Base-by-base conservation (phyloP, 2,888 invertebrate species). In the Mantis religiosa region DNA sequence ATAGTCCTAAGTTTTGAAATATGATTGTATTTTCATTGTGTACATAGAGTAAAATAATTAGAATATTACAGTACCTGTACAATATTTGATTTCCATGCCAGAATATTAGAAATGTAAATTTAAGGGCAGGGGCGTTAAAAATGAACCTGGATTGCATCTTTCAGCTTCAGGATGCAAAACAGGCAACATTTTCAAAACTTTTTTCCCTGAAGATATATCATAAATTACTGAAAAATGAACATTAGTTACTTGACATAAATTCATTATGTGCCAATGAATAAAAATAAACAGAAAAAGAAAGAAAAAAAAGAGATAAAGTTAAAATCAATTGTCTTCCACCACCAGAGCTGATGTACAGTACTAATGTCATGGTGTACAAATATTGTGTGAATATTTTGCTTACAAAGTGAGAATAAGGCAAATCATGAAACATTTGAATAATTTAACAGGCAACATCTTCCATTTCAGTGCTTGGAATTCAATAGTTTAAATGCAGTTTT, bases 241-340 rank as follows among this genome's bases (percentile, higher is more conserved):
- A 84, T 86, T 89, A 88, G 81, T 84, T 47, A 85, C n/a, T 86
- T 85, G n/a, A 20, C 82, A 41, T 30, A 88, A 88, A 84, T 82
- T 83, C 82, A 71, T 89, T 84, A 89, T 88, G 87, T 89, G 89
- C 82, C 85, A 88, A 87, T 87, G 82, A 87, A 82, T 87, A 87
- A 87, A 41, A 82, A 87, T 87, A 87, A 87, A 81, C 34, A 82
- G 82, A 30, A n/a, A 87, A 87, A 28, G 15, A 81, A 28, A 87
- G 71, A 34, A 41, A 41, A 12, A 34, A 71, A 25, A 71, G 9
- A 20, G 15, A n/a, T 3, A 30, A 28, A 71, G 81, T 87, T 34
- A 87, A 87, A 90, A 90, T 90, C 90, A 90, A 89, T 89, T 89
- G 90, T 90, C 90, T 90, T 90, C 90, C 90, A 90, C 89, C 90